A percentile compares a stretch with the other conserved stretches of the same genome.
Evolutionary conservation across 2,797 vertebrate species (phyloP).

Genomic region (Limnodromus scolopaceus): DNA sequence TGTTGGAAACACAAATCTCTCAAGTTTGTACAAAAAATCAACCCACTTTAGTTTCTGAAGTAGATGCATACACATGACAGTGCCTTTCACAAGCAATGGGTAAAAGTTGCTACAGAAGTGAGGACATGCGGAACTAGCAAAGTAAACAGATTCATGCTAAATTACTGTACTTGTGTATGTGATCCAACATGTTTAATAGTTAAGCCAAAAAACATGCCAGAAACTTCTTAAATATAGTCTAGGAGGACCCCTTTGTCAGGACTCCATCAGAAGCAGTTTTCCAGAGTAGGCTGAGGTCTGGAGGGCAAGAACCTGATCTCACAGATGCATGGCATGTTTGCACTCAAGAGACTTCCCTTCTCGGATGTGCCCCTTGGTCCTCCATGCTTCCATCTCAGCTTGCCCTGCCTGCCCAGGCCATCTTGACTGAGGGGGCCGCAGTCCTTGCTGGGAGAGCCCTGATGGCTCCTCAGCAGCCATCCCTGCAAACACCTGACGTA

Average conservation of each 20-base stretch:
- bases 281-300: not conserved
- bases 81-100: not conserved
- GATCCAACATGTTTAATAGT: not conserved
- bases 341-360: not conserved
- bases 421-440: not conserved
- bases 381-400: not conserved
- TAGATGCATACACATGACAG: accelerated
- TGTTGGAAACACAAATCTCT: not conserved
- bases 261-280: not conserved
- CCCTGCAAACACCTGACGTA: not conserved
- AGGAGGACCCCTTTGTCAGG: not conserved
- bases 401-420: not conserved
- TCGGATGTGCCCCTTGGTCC: not conserved
- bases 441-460: not conserved
- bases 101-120: not conserved
- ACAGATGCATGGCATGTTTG: not conserved
- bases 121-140: not conserved
- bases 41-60: not conserved
- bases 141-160: not conserved
- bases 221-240: not conserved
- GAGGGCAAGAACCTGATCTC: not conserved
- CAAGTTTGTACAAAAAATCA: not conserved
- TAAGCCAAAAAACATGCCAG: not conserved
- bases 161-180: not conserved
- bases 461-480: not conserved